Percentiles rank a stretch among this genome's conserved stretches.
Evolutionary conservation across 2,888 invertebrate genomes (phyloP).

Genomic region (Eledona agricola): DNA sequence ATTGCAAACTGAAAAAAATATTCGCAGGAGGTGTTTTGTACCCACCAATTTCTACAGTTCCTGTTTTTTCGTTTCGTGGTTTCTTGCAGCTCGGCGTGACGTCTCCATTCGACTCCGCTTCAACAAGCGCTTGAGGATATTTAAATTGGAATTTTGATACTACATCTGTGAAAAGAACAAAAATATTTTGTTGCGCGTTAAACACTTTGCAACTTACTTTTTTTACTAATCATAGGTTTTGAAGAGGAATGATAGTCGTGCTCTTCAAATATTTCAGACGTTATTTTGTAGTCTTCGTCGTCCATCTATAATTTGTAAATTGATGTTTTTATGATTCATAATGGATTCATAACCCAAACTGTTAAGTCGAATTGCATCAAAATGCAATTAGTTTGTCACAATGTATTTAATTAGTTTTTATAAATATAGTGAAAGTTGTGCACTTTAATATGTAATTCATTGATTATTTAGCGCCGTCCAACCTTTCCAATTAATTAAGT

Average conservation of each 20-base stretch:
- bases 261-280: slow-evolving; percentile 79
- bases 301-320: slow-evolving; percentile 27
- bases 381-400: too few species aligned
- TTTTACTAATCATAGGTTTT: slow-evolving; percentile 53
- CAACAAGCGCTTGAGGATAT: slow-evolving; percentile 61
- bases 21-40: slow-evolving; percentile 55
- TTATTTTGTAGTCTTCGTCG: slow-evolving; percentile 62
- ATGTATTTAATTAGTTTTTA: too few species aligned
- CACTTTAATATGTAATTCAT: too few species aligned
- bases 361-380: too few species aligned
- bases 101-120: slow-evolving; percentile 76
- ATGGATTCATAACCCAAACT: too few species aligned
- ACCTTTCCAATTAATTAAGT: too few species aligned
- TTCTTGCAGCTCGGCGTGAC: slow-evolving; percentile 66
- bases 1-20: slow-evolving; percentile 39
- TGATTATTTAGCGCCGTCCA: too few species aligned
- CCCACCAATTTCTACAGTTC: slow-evolving; percentile 73
- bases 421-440: too few species aligned
- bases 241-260: slow-evolving; percentile 68
- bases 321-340: neutral
- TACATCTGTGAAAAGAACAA: slow-evolving; percentile 67
- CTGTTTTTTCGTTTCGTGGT: slow-evolving; percentile 50
- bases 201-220: slow-evolving; percentile 53
- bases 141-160: slow-evolving; percentile 77
- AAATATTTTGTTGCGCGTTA: slow-evolving; percentile 7